Base-by-base conservation (phyloP, 2,888 invertebrate genomes). In the Onchidella celtica region DNA sequence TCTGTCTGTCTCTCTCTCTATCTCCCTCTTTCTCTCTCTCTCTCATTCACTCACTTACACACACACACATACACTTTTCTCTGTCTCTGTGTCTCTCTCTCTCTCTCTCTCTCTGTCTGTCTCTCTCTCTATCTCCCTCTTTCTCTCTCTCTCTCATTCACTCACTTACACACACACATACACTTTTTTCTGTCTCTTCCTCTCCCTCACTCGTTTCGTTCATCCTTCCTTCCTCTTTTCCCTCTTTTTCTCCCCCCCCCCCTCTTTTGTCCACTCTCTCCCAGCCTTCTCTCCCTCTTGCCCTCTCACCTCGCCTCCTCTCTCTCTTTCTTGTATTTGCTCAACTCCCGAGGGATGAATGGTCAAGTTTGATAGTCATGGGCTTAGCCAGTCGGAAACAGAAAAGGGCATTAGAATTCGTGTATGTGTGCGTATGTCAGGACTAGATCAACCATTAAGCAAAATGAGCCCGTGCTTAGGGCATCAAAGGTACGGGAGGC, bases 31-130 rank as follows among this genome's bases (percentile, higher is more conserved):
- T 70, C 47, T 40, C 24, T 27, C 11, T 70, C n/a, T 40, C 17
- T 40, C n/a, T n/a, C n/a, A n/a, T n/a, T n/a, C n/a, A n/a, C n/a
- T n/a, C n/a, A n/a, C n/a, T n/a, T n/a, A n/a, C n/a, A n/a, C n/a
- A n/a, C n/a, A n/a, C n/a, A n/a, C n/a, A n/a, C n/a, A n/a, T n/a
- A n/a, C n/a, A n/a, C n/a, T n/a, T n/a, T n/a, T n/a, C n/a, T n/a
- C n/a, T n/a, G n/a, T n/a, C n/a, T n/a, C n/a, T n/a, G n/a, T n/a
- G 17, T 40, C 47, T 70, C 47, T 70, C 38, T 70, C 47, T 40
- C 21, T 47, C 47, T 73, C 36, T 59, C 61, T 74, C 74, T 74
- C 14, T 74, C 61, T 59, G 2, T 61, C 34, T 74, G 11, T 47
- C 14, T 47, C 29, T 27, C 24, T 40, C 11, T 27, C 17, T 47